A percentile compares a stretch with the other conserved stretches of the same genome.
These are phyloP conservation scores for Stenodema calcarata DNA, from an alignment of 2,888 invertebrate species.

Conservation along the genomic window DNA sequence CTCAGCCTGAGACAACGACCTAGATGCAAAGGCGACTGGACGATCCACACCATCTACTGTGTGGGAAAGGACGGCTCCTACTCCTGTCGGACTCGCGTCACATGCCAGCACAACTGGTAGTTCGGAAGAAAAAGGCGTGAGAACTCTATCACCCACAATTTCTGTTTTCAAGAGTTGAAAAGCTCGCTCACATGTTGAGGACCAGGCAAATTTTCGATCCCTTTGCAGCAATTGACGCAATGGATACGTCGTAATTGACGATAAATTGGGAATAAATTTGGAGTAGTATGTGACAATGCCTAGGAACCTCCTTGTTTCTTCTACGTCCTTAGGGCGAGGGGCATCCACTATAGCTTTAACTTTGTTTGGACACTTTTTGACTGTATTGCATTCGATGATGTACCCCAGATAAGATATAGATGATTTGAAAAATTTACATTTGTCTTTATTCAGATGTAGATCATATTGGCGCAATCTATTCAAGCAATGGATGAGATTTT, in stretches of 20 bases:
- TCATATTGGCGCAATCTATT: not conserved
- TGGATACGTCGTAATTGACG: conserved; percentile 51
- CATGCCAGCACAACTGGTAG: conserved; percentile 52
- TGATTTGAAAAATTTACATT: conserved; percentile 14
- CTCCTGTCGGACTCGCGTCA: conserved; percentile 17
- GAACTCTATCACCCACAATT: conserved; percentile 53
- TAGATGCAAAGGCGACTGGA: conserved; percentile 53
- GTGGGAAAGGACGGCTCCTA: conserved; percentile 47
- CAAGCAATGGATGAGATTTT: not conserved
- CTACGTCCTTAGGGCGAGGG: conserved; percentile 39
- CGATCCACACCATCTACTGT: conserved; percentile 34
- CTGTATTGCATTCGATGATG: not conserved
- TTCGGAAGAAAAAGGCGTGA: conserved; percentile 54
- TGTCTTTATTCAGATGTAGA: conserved; percentile 18
- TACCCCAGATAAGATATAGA: not conserved
- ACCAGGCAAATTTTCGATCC: conserved; percentile 53
- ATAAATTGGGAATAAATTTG: not conserved
- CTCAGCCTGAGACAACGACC: conserved; percentile 58
- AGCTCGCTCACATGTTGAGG: conserved; percentile 13
- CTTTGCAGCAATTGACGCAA: conserved; percentile 51
- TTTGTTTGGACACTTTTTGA: conserved; percentile 30
- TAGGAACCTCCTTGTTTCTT: not conserved
- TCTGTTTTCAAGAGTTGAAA: conserved; percentile 55
- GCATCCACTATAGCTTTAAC: conserved; percentile 21
- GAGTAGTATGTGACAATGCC: conserved; percentile 5